Percentiles rank a stretch among this genome's conserved stretches.
Conservation (phyloP, 2,113 vertebrate species). For the Marcusenius ussheri region DNA sequence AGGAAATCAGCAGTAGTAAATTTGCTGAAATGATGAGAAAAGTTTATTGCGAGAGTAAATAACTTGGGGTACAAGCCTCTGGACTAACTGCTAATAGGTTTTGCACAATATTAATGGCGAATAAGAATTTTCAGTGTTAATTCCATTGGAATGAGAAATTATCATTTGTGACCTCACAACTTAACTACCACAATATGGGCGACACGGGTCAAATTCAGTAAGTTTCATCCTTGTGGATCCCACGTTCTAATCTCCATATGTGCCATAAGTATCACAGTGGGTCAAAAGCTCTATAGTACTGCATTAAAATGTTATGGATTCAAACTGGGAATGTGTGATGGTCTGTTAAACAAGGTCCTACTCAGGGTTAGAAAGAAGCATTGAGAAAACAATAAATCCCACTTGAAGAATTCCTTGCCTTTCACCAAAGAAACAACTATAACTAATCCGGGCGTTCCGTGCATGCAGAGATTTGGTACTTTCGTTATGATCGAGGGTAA, state of each 20-base stretch:
- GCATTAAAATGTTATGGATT: not conserved
- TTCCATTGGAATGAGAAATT: slow-evolving; percentile 2
- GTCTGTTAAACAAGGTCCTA: not conserved
- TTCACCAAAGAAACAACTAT: not conserved
- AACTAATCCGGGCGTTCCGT: not conserved
- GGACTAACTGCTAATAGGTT: not conserved
- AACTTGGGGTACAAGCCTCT: not conserved
- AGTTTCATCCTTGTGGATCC: not conserved
- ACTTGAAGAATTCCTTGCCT: not conserved
- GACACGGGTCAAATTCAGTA: not conserved
- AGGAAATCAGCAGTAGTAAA: not conserved
- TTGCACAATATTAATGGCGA: not conserved
- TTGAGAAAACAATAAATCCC: not conserved
- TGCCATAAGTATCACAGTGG: not conserved
- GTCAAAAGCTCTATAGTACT: not conserved
- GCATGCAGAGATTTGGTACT: not conserved
- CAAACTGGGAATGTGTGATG: not conserved
- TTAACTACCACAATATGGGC: not conserved
- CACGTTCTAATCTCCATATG: not conserved
- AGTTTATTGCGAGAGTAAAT: not conserved
- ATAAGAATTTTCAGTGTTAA: not conserved
- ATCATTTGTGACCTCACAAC: not conserved
- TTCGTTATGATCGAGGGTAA: not conserved
- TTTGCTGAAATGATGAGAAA: not conserved
- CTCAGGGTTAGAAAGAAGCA: not conserved